These are phyloP conservation scores for Pissodes strobi DNA, from an alignment of 1,140 invertebrate genomes.

Conservation along the genomic window DNA sequence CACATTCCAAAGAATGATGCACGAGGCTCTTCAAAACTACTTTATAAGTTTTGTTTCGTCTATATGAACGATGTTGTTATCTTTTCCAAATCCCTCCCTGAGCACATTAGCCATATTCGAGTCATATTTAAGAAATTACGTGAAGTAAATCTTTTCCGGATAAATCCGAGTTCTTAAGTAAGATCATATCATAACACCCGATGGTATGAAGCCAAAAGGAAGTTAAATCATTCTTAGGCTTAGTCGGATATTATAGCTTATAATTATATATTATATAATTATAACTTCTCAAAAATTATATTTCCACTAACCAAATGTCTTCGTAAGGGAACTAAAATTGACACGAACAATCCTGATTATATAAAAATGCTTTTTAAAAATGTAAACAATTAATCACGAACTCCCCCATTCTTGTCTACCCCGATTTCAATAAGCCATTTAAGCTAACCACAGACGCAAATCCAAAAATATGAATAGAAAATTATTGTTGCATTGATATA, in stretches of 20 bases:
- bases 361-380: constrained; percentile 36
- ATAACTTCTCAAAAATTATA: constrained; percentile 1
- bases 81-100: too few species aligned
- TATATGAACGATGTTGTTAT: too few species aligned
- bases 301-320: too few species aligned
- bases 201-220: constrained; percentile 6
- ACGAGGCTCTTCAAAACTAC: constrained; percentile 45
- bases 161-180: constrained; percentile 44
- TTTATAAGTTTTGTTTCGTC: too few species aligned
- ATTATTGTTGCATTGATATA: too few species aligned
- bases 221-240: too few species aligned
- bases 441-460: not conserved
- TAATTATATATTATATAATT: constrained; percentile 37
- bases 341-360: too few species aligned
- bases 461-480: too few species aligned
- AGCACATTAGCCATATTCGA: constrained; percentile 35
- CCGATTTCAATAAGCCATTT: not conserved
- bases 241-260: too few species aligned
- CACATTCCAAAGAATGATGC: constrained; percentile 58
- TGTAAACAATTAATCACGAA: too few species aligned
- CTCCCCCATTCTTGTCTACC: not conserved
- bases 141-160: constrained; percentile 41
- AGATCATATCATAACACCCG: not conserved
- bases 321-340: constrained; percentile 40
- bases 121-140: too few species aligned